Base-by-base conservation (phyloP, 2,113 vertebrate genomes). In the Tyto alba region DNA sequence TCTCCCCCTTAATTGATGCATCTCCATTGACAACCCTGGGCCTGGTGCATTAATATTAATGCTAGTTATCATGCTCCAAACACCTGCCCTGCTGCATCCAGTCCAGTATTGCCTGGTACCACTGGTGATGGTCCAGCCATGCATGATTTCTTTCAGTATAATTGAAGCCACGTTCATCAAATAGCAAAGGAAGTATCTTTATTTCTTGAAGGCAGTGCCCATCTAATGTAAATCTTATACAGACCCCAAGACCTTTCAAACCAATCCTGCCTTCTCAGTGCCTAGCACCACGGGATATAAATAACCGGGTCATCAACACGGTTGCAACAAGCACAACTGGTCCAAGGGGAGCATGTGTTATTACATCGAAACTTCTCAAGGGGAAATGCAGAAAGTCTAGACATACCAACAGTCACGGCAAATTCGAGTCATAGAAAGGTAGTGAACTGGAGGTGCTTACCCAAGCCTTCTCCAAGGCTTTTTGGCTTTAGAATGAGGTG, bases 211-310 rank as follows among this genome's bases (percentile, higher is more conserved):
- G n/a, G 26, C 17, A 29, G 8, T 6, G 34, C 53, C 27, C 25
- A 41, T 13, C 27, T 53, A 21, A 53, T 23, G 11, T 30, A 60
- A 66, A 80, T 10, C 40, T 62, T n/a, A 63, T 57, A 23, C 64
- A 38, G 38, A 55, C 13, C 36, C 40, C 47, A 47, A 56, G 52
- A 36, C 29, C 13, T 73, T 55, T 50, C 62, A 68, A 68, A 80
- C 9, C 19, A 41, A 30, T 15, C 18, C 53, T 66, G 34, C 9
- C 26, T 68, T 55, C 67, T 55, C 0, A 0, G 19, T 63, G 30
- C 32, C 26, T 16, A 4, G 36, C 1, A 0, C 20, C 25, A 17
- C 0, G 1, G 32, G 19, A 14, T 34, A 36, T 40, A 71, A 27
- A 79, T 10, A 34, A 26, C 17, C 25, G 20, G 47, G 14, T 34